Evolutionary conservation across 2,113 vertebrate genomes (phyloP), one percentile per base, ranked within the genome.

Genomic region (Rhineura floridana): DNA sequence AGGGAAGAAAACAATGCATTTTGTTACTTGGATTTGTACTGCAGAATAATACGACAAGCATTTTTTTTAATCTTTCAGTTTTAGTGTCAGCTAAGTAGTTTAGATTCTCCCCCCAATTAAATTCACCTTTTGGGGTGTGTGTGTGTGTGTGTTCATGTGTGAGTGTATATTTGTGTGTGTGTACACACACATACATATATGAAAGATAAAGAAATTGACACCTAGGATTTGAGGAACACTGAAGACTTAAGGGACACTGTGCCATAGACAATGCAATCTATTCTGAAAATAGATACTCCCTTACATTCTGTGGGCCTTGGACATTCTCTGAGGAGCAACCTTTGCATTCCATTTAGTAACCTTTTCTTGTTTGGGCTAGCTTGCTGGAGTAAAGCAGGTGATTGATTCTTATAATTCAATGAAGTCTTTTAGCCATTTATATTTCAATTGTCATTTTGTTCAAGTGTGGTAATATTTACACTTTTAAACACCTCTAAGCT

Each of bases 31-130:
- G 75, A 90, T 91, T 83, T 90, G 50, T 90, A 92, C 93, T 92
- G 90, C 93, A 84, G 92, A 95, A 90, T 95, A 94, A 93, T 95
- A 95, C 95, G 81, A 88, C 59, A 59, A 50, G 33, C 87, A 44
- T 21, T 93, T 90, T 96, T 78, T 90, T 67, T 90, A 93, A 93
- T 91, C 82, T 30, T 63, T 13, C 87, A 90, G 86, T 78, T 88
- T 94, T 95, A 93, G 92, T 90, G 93, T 92, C 93, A 48, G 87
- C 84, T 44, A 70, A 93, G 84, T 87, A 36, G 19, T 15, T 85
- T 84, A 94, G 87, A 75, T 81, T 88, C 90, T 85, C 12, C 15
- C 89, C 94, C 87, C 88, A 89, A 88, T 91, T 84, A 93, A 95
- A 94, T 89, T n/a, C 62, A 42, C 84, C 65, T 94, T 88, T 83